Evolutionary conservation across 2,797 vertebrate genomes (phyloP).

Genomic region (Sciurus carolinensis): DNA sequence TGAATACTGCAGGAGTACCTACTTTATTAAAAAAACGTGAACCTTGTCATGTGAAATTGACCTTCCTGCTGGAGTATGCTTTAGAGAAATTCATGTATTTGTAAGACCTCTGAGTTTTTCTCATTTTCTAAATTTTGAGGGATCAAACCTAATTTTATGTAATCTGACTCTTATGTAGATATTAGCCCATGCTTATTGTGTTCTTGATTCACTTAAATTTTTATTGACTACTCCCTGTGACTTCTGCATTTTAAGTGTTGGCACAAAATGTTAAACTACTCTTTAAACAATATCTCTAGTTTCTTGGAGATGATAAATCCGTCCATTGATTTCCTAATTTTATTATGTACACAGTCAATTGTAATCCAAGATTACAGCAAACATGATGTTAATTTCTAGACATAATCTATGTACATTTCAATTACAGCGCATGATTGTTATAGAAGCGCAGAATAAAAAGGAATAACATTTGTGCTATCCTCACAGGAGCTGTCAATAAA

Average conservation of each 20-base stretch:
- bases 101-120: conserved; percentile 54
- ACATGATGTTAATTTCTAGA: conserved; percentile 94
- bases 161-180: background rate
- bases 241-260: conserved; percentile 82
- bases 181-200: conserved; percentile 49
- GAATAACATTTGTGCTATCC: conserved; percentile 91
- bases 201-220: conserved; percentile 73
- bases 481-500: conserved; percentile 93
- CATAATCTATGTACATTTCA: conserved; percentile 89
- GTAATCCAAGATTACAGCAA: conserved; percentile 96
- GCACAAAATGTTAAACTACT: conserved; percentile 78
- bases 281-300: conserved; percentile 81
- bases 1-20: conserved; percentile 29
- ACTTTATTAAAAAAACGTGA: conserved; percentile 47
- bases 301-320: conserved; percentile 88
- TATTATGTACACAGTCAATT: conserved; percentile 93
- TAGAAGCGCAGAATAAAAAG: conserved; percentile 89
- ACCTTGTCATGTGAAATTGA: conserved; percentile 21
- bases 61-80: background rate
- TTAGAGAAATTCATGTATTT: conserved; percentile 47
- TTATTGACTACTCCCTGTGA: conserved; percentile 73
- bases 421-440: conserved; percentile 90
- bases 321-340: conserved; percentile 92
- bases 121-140: conserved; percentile 66
- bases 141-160: conserved; percentile 30